A percentile compares a stretch with the other conserved stretches of the same genome.
Conservation (phyloP, 2,797 vertebrate genomes). For the Xenopus petersii region DNA sequence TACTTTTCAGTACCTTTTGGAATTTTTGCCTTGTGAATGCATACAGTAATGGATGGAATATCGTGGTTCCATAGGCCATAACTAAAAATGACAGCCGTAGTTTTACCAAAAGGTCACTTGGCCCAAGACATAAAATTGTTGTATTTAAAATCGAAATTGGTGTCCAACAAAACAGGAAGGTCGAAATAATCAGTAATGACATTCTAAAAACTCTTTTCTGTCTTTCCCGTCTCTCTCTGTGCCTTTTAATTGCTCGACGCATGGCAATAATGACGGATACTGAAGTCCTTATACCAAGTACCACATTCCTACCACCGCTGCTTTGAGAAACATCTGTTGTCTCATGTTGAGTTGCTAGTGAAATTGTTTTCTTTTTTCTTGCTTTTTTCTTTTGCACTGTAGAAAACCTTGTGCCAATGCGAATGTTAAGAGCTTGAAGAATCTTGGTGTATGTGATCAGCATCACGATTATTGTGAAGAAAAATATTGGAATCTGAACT, state of each 20-base stretch:
- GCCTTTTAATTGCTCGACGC: conserved; percentile 89
- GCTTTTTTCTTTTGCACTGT: conserved; percentile 92
- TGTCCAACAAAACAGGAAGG: conserved; percentile 97
- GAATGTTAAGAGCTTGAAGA: conserved; percentile 94
- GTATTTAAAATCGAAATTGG: conserved; percentile 96
- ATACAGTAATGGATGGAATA: conserved; percentile 95
- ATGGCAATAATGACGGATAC: conserved; percentile 97
- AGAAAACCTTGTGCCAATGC: conserved; percentile 94
- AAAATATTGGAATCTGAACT: conserved; percentile 96
- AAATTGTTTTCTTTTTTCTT: conserved; percentile 91
- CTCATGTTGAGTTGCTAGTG: conserved; percentile 82
- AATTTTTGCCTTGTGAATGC: conserved; percentile 98
- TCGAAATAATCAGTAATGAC: conserved; percentile 96
- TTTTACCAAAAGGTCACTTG: conserved; percentile 92
- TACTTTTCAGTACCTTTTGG: conserved; percentile 94
- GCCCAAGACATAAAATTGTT: conserved; percentile 89
- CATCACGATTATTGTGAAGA: conserved; percentile 94
- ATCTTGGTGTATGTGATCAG: conserved; percentile 96
- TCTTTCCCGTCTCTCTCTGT: conserved; percentile 89
- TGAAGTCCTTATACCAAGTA: conserved; percentile 92
- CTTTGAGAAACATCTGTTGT: conserved; percentile 81
- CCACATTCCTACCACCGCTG: conserved; percentile 78
- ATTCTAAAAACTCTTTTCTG: conserved; percentile 96
- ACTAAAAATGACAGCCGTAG: conserved; percentile 94
- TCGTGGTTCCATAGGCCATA: conserved; percentile 97